Evolutionary conservation across 2,113 vertebrate genomes (phyloP).

Genomic region (Daubentonia madagascariensis): DNA sequence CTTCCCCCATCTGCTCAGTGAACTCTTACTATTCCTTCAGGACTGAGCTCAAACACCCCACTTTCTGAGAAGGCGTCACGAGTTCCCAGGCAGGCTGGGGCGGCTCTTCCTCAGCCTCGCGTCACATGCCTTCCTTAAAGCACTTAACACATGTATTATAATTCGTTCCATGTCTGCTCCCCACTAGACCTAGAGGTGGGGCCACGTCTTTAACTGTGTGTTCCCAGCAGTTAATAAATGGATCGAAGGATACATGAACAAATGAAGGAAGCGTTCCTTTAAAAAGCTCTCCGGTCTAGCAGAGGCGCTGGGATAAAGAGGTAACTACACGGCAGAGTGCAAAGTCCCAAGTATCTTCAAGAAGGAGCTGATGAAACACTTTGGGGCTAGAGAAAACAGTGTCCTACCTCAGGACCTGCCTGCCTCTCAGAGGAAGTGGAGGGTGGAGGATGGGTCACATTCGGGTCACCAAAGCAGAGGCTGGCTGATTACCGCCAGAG

Average conservation of each 20-base stretch:
- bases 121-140: background rate
- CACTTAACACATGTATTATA: background rate
- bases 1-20: background rate
- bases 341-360: background rate
- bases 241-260: background rate
- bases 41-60: background rate
- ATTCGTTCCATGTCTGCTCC: background rate
- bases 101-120: background rate
- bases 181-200: background rate
- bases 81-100: background rate
- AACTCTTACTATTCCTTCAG: background rate
- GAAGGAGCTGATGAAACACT: background rate
- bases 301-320: background rate
- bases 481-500: background rate
- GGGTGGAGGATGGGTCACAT: background rate
- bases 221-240: background rate
- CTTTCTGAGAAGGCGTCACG: background rate
- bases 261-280: background rate
- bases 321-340: background rate
- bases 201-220: background rate
- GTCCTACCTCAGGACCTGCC: background rate
- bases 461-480: background rate
- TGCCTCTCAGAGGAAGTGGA: background rate
- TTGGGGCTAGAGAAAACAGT: background rate
- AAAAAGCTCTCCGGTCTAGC: background rate